Evolutionary conservation across 2,888 invertebrate species (phyloP), one percentile per base, ranked within the genome.

Genomic region (Clitarchus hookeri): DNA sequence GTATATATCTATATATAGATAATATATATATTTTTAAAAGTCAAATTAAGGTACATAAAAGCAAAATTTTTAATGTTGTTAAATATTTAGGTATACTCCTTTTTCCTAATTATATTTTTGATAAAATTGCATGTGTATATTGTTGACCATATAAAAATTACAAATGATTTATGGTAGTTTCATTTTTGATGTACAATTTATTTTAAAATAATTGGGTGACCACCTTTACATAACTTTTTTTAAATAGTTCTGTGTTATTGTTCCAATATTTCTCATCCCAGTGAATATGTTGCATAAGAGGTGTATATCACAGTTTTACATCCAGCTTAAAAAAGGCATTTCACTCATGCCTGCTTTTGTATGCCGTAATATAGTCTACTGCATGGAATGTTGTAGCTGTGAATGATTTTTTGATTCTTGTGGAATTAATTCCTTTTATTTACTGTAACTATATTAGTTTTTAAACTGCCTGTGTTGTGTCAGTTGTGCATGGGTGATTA

Each of bases 121-220:
- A 65, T 65, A 65, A 65, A 65, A 65, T 65, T 65, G 23, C 65
- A 23, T 65, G 65, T 65, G 65, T 65, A 65, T 65, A 65, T n/a
- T 19, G 8, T 23, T 65, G 11, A 16, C 65, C 19, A 65, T 65
- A 23, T 65, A 65, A 65, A 53, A 19, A 65, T 23, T 65, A 65
- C 65, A 65, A 23, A 2, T 65, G 19, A 65, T 9, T n/a, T n/a
- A 23, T 65, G n/a, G 19, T 65, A 65, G 65, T 65, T 65, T 65
- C 16, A 65, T 65, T 65, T 65, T 65, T 65, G n/a, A 65, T n/a
- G n/a, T 65, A 65, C 0, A 65, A 2, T 65, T 65, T 0, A 65
- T 48, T 11, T 36, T 65, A 65, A 65, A 65, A 19, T 65, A 65
- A 65, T 65, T 8, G 65, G 65, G 65, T 65, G 65, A 65, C 65